Evolutionary conservation across 2,113 vertebrate species (phyloP).

Genomic region (Malurus melanocephalus): DNA sequence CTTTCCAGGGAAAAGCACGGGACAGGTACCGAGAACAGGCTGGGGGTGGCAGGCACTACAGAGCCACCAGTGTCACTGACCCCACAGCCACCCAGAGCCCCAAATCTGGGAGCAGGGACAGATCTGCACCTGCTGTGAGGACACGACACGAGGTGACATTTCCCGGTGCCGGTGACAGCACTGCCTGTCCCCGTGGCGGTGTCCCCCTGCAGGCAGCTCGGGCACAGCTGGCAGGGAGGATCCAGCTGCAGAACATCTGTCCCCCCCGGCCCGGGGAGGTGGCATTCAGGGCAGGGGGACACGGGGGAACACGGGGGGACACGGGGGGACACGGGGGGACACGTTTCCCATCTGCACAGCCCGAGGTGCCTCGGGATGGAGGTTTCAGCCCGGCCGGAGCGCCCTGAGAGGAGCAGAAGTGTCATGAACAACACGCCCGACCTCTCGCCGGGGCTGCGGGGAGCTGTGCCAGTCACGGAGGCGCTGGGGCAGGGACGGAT

Average conservation of each 20-base stretch:
- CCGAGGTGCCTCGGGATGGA: neutral
- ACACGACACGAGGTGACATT: rapidly evolving
- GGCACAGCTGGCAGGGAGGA: neutral
- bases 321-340: neutral
- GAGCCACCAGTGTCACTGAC: neutral
- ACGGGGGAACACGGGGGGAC: neutral
- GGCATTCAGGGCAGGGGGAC: neutral
- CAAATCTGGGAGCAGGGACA: neutral
- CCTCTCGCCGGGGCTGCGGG: neutral
- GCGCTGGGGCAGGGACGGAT: neutral
- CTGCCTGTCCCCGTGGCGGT: rapidly evolving
- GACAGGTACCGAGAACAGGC: neutral
- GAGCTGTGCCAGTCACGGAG: neutral
- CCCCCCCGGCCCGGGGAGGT: rapidly evolving
- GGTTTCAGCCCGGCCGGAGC: neutral
- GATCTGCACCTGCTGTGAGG: neutral
- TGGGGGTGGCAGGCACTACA: neutral
- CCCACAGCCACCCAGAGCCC: neutral
- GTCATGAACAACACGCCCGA: neutral
- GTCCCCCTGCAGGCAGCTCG: neutral
- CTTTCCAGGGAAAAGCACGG: neutral
- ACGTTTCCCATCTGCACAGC: neutral
- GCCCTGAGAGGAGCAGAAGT: neutral
- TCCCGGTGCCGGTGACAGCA: neutral
- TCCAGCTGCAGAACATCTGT: constrained; percentile 4